Evolutionary conservation across 1,140 invertebrate species (phyloP).

Genomic region (Neodiprion fabricii): DNA sequence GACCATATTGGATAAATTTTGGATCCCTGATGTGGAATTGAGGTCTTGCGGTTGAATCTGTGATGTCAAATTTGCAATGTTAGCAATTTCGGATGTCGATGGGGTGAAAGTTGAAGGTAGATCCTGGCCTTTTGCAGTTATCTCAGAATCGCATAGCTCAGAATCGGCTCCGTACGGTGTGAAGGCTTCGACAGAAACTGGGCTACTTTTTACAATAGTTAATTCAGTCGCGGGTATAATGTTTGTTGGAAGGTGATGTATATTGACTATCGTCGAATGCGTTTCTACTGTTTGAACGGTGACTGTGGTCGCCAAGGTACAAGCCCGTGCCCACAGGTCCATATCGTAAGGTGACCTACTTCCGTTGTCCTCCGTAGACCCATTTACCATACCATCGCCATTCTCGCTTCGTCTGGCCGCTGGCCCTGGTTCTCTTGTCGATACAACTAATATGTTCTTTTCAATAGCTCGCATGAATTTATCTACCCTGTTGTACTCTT

Average conservation of each 20-base stretch:
- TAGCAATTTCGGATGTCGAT: constrained; percentile 37
- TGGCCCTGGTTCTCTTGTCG: constrained; percentile 86
- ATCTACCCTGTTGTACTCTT: constrained; percentile 93
- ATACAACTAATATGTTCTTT: constrained; percentile 94
- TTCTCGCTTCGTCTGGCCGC: constrained; percentile 68
- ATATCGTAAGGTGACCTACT: constrained; percentile 45
- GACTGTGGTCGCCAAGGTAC: constrained; percentile 34
- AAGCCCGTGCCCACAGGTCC: constrained; percentile 57
- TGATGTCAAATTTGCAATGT: constrained; percentile 28
- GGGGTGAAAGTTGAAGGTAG: constrained; percentile 38
- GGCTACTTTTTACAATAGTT: constrained; percentile 28
- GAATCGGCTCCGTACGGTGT: constrained; percentile 20
- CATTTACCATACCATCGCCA: constrained; percentile 70
- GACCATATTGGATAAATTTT: constrained; percentile 16
- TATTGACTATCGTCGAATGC: constrained; percentile 13
- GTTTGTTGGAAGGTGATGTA: constrained; percentile 23
- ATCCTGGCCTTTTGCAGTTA: constrained; percentile 28
- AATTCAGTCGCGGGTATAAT: constrained; percentile 24
- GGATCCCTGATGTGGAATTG: constrained; percentile 7
- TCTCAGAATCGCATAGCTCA: neutral
- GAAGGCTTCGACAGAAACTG: constrained; percentile 8
- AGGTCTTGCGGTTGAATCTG: constrained; percentile 31
- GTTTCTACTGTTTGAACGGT: constrained; percentile 36
- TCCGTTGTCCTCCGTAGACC: constrained; percentile 53
- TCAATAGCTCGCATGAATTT: constrained; percentile 96